Evolutionary conservation across 2,888 invertebrate genomes (phyloP).

Genomic region (Epistrophella euchroma): DNA sequence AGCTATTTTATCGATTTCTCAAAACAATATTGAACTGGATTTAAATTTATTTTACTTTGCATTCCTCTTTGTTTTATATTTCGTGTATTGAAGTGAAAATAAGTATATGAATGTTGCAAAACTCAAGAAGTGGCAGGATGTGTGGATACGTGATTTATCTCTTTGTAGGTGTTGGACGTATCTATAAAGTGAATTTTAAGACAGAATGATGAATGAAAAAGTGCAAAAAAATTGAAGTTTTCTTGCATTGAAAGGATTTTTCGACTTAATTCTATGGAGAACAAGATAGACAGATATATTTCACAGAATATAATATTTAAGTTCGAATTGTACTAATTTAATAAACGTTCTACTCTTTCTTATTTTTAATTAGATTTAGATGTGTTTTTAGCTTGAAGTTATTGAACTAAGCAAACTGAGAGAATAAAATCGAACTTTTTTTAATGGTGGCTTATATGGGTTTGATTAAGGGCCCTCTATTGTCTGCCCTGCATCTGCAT

Average conservation of each 20-base stretch:
- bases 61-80: not conserved
- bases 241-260: not conserved
- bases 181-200: not conserved
- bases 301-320: too few species aligned
- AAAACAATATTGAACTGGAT: conserved; percentile 1
- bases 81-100: not conserved
- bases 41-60: not conserved
- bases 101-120: not conserved
- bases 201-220: conserved; percentile 32
- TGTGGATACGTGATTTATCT: conserved; percentile 22
- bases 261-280: not conserved
- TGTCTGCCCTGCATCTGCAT: too few species aligned
- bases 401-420: too few species aligned
- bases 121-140: not conserved
- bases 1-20: conserved; percentile 10
- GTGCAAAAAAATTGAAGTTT: not conserved
- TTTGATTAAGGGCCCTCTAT: too few species aligned
- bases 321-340: too few species aligned
- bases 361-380: too few species aligned
- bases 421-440: too few species aligned
- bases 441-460: too few species aligned
- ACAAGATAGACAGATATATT: not conserved
- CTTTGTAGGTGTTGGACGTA: not conserved
- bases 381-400: too few species aligned
- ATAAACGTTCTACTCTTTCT: too few species aligned